Evolutionary conservation across 2,888 invertebrate species (phyloP), one percentile per base, ranked within the genome.

Genomic region (Colostygia pectinataria): DNA sequence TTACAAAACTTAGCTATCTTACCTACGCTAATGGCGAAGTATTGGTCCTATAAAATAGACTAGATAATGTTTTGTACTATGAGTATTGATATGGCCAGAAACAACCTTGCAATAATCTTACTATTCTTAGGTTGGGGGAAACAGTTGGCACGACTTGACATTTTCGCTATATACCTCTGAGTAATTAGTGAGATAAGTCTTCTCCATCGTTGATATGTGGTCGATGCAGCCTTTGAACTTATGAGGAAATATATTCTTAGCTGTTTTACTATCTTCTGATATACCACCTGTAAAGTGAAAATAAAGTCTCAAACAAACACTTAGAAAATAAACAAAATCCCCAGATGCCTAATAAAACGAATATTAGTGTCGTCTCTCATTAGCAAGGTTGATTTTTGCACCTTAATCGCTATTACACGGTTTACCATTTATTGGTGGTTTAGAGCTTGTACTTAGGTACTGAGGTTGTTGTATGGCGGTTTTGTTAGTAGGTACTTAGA

Each of bases 151-250:
- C 71, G 85, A 82, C 57, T 76, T 80, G 27, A 90, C 59, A 57
- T 90, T 89, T 71, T 90, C 89, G 59, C 87, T 87, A 63, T 87
- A 87, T 18, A 89, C 61, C 50, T 79, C 79, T 1, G 79, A 76
- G 51, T 77, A 89, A 59, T 86, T 78, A 0, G 70, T 75, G 13
- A 86, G 50, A 41, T 70, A 76, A 6, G 63, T 66, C 2, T 73
- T 63, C 43, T 80, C 75, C 31, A 63, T 68, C 0, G 81, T 92
- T 36, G 91, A 87, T 65, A 93, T 91, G 57, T 91, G 89, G 68
- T 92, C 92, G 55, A 93, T 87, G 66, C 93, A 93, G 48, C 93
- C 93, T 70, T 90, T 91, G 65, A 93, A 93, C 54, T 92, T 91
- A 48, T 90, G 74, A 2, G 86, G 83, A 64, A 91, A 93, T 28